Conservation (phyloP, 35 echinoderm and acorn worm species). For the Hemicentrotus pulcherrimus region DNA sequence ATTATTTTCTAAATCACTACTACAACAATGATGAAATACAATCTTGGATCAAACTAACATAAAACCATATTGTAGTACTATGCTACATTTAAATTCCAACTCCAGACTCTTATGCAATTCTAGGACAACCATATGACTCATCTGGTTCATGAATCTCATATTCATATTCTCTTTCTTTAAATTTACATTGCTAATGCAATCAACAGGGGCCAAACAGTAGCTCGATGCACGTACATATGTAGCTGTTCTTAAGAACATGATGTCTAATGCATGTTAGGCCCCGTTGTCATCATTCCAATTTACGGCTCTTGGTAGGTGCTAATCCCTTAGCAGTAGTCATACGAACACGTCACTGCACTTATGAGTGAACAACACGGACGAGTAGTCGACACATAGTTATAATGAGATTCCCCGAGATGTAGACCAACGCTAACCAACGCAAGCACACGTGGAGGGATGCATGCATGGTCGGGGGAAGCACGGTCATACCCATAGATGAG, state of each 20-base stretch:
- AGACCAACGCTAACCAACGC: neutral
- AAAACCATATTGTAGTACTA: neutral
- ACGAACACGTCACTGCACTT: neutral
- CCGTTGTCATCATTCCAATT: neutral
- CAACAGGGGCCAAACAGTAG: neutral
- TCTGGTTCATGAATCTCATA: neutral
- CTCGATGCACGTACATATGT: neutral
- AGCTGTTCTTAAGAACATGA: neutral
- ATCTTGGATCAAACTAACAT: neutral
- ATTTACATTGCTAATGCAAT: neutral
- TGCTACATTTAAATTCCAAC: neutral
- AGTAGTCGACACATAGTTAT: neutral
- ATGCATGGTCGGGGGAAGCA: neutral
- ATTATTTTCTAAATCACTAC: neutral
- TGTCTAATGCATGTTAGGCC: neutral
- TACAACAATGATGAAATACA: too few relatives aligned
- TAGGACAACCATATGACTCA: neutral
- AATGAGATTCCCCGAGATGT: neutral
- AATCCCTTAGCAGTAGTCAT: neutral
- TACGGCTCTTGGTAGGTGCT: neutral
- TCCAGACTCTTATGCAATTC: neutral
- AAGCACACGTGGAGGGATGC: neutral
- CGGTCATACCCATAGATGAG: neutral
- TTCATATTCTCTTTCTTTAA: neutral
- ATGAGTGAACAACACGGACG: neutral